Evolutionary conservation across 2,113 vertebrate genomes (phyloP), one percentile per base, ranked within the genome.

Genomic region (Cromileptes altivelis): DNA sequence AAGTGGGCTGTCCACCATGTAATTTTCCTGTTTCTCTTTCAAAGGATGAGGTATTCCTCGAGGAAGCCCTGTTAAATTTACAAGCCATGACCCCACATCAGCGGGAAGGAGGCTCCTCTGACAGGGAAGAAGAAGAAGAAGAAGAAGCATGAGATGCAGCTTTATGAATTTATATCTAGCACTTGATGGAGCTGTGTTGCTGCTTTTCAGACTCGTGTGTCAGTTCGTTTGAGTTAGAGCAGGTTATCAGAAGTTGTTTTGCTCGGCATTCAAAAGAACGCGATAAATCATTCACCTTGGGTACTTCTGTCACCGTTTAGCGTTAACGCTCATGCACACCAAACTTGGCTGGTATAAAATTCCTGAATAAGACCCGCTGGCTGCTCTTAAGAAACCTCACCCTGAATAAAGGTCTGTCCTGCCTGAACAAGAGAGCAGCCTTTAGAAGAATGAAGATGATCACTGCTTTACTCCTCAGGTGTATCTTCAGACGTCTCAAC

Each of bases 11-110:
- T 88, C 83, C 86, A 94, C 85, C 80, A 56, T 95, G 86, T 94
- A 94, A 96, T 95, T 95, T 96, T 93, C 93, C 81, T 87, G 79
- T 94, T 94, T 91, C 93, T 95, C 89, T 95, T 93, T 94, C 92
- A 93, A 93, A 95, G 93, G 89, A 91, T 94, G 94, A 95, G 91
- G 92, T 95, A 95, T 93, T 94, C 85, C 93, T 94, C 42, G 71
- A 91, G 91, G 93, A 94, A 91, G 81, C 90, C 88, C 86, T 85
- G 93, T 94, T 89, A 89, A 91, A 93, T 95, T 94, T 93, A 93
- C 90, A 86, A 93, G 92, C 82, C 91, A 55, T 95, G 93, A 94
- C 93, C 94, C 93, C 89, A 91, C 85, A 91, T 92, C 91, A 88
- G 93, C 84, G 70, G 72, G 69, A 82, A 80, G 47, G 70, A 89